Base-by-base conservation (phyloP, 1,140 invertebrate genomes). In the Geopemphigus sp. region DNA sequence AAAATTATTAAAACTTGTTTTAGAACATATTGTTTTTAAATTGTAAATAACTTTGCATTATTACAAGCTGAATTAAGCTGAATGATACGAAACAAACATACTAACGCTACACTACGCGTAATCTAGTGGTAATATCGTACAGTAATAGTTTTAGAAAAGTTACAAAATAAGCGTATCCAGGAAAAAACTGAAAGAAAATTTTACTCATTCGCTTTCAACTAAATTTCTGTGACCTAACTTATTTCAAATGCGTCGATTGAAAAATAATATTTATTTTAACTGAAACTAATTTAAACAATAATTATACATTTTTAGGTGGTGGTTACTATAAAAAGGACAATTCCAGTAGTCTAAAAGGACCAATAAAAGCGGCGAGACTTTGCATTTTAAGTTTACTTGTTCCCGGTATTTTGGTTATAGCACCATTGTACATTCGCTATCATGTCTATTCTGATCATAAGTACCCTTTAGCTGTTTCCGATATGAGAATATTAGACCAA, bases 391-490 rank as follows among this genome's bases (percentile, higher is more conserved):
- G 90, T 70, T 88, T 92, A 24, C 53, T 91, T 12, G 83, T 92
- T 12, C 92, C 92, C 0, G 86, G 87, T n/a, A 17, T 89, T 15
- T 87, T 92, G 50, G 88, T 93, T 50, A 88, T 90, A 14, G 84
- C 90, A 1, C 91, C 92, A 0, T 84, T 93, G 32, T 92, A 91
- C 83, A 84, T 91, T 82, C 85, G 91, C 82, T 92, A 91, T 83
- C 87, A 88, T 14, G 89, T 92, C 0, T 92, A 90, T 83, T 88
- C 88, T 19, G 88, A 90, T 2, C 90, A 91, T 83, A 85, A 91
- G 81, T 92, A 92, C 83, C 91, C 91, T 5, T 85, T 93, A 83
- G 89, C 90, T n/a, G 89, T 91, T 84, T 92, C 91, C 0, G 92
- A 94, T 85, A 92, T 93, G 88, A 85, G 91, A 63, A 85, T 93